Percentiles rank a stretch among this genome's conserved stretches.
phyloP scores from a whole-genome alignment of 2,888 invertebrate genomes.

The Petrolisthes manimaculis region DNA sequence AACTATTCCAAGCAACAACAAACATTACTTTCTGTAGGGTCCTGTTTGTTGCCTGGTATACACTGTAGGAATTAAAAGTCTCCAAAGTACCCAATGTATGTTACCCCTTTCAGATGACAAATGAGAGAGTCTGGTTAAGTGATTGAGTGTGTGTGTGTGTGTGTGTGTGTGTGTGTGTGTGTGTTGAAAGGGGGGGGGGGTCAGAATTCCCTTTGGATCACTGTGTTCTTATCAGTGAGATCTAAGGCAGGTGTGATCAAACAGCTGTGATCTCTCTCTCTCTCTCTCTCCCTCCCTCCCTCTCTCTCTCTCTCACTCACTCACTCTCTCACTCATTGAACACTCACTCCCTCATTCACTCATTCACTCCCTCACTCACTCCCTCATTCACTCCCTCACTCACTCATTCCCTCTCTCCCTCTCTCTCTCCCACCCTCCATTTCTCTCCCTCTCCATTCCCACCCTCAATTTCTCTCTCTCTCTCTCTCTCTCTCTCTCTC shows the following conservation, averaged over 20 bases:
- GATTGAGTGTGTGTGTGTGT: too few relatives aligned
- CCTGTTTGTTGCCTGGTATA: too few relatives aligned
- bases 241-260: background rate
- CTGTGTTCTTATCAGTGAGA: too few relatives aligned
- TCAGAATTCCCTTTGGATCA: too few relatives aligned
- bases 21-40: too few relatives aligned
- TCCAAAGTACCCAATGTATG: too few relatives aligned
- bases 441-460: background rate
- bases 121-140: too few relatives aligned
- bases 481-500: background rate
- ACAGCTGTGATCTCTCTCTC: background rate
- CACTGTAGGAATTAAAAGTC: too few relatives aligned
- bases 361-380: background rate
- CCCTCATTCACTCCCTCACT: background rate
- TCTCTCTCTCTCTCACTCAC: background rate
- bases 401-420: background rate
- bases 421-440: background rate
- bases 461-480: background rate
- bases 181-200: too few relatives aligned
- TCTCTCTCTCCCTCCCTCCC: background rate
- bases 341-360: background rate
- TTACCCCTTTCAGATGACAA: too few relatives aligned
- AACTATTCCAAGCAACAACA: too few relatives aligned
- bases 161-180: too few relatives aligned
- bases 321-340: background rate